Evolutionary conservation across 2,113 vertebrate genomes (phyloP).

Genomic region (Lophotis ruficrista): DNA sequence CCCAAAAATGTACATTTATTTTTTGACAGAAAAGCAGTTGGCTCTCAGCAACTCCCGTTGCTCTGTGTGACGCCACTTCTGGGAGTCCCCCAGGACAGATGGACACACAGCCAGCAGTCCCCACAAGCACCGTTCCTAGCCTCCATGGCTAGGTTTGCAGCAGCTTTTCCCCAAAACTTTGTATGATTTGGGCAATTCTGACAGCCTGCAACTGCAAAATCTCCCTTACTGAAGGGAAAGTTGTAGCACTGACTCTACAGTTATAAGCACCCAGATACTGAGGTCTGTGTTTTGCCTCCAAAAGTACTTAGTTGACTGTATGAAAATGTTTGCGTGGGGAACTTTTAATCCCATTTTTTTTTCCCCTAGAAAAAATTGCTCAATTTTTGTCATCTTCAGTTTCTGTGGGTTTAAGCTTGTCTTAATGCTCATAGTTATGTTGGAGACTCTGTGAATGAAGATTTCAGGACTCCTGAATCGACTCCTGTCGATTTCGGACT

Average conservation of each 20-base stretch:
- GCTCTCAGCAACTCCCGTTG: not conserved
- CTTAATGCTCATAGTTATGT: not conserved
- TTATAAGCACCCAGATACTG: not conserved
- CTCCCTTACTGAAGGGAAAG: not conserved
- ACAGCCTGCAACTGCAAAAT: not conserved
- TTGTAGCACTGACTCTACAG: not conserved
- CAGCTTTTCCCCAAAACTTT: not conserved
- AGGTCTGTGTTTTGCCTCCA: not conserved
- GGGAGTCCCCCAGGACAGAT: not conserved
- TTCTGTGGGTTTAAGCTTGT: not conserved
- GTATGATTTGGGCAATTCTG: not conserved
- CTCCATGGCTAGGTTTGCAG: not conserved
- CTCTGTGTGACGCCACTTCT: rapidly evolving
- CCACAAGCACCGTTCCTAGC: not conserved
- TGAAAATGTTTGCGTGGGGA: not conserved
- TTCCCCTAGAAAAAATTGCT: not conserved
- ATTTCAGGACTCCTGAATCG: not conserved
- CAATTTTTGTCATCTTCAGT: not conserved
- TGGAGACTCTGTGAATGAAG: not conserved
- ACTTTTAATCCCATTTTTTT: not conserved
- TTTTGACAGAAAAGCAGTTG: not conserved
- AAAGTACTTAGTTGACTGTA: not conserved
- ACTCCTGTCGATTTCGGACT: too few species aligned
- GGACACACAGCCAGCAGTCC: not conserved
- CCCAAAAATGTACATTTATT: not conserved